Conservation (phyloP, 2,797 vertebrate species). For the Cichlasoma orientale region DNA sequence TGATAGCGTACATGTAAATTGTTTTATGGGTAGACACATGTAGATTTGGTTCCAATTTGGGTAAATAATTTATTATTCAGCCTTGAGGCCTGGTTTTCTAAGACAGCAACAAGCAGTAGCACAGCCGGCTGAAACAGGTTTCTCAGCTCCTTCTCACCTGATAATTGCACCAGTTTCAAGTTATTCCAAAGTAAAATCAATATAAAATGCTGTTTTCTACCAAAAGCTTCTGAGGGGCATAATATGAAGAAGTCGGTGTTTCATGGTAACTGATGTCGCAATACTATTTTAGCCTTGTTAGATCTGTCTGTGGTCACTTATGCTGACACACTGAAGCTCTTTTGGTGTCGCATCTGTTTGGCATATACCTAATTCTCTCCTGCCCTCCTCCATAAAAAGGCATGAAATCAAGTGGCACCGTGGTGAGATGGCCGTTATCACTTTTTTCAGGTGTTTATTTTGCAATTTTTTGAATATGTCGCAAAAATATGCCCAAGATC, state of each 20-base stretch:
- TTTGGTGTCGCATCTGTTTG: not conserved
- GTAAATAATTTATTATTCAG: not conserved
- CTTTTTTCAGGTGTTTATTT: too few relatives aligned
- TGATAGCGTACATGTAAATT: not conserved
- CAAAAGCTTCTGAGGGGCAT: fast-evolving
- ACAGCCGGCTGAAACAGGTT: not conserved
- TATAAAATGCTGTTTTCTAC: not conserved
- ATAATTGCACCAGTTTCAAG: not conserved
- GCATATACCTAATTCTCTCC: not conserved
- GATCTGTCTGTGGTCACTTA: fast-evolving
- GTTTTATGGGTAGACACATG: not conserved
- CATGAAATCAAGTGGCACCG: too few relatives aligned
- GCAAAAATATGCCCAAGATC: too few relatives aligned
- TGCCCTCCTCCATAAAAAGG: not conserved
- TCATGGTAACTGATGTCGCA: not conserved
- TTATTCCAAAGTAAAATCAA: fast-evolving
- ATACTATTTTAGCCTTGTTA: fast-evolving
- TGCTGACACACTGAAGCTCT: not conserved
- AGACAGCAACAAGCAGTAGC: not conserved
- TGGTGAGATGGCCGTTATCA: too few relatives aligned
- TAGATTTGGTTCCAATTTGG: not conserved
- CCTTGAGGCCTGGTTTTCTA: fast-evolving
- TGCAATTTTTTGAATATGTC: too few relatives aligned
- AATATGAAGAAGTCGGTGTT: not conserved
- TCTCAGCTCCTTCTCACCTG: fast-evolving